Base-by-base conservation (phyloP, 2,888 invertebrate genomes). In the Metellina segmentata region DNA sequence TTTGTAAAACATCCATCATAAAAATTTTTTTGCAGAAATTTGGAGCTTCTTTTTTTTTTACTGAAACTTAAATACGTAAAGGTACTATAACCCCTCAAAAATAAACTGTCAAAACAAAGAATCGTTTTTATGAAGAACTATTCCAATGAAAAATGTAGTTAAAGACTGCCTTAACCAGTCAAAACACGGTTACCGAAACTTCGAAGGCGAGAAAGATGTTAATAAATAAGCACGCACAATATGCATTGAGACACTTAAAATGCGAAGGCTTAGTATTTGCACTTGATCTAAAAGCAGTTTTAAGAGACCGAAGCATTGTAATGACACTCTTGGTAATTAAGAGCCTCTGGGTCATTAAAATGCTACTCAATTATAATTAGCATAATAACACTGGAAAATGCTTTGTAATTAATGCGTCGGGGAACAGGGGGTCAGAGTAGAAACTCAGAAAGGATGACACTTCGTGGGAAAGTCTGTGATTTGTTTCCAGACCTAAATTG, bases 271-370 rank as follows among this genome's bases (percentile, higher is more conserved):
- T 1, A 61, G 7, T 34, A 34, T 34, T 34, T 34, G 34, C 61
- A 61, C 61, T 61, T 61, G 61, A 61, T 61, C 61, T 61, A 61
- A 61, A 61, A 61, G 61, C 61, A 61, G 61, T 61, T 61, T 77
- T 16, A 49, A n/a, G 51, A 79, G 51, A 52, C 79, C 34, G 52
- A 19, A 52, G 74, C 53, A 19, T 75, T 61, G 11, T 75, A 86
- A 78, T 69, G 86, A 86, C 86, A 71, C 86, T 71, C 79, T 79
- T 79, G 86, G 69, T 69, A 88, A 81, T 74, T 74, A 74, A 79
- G 61, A 74, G 48, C 71, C 74, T 81, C 49, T n/a, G 74, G 81
- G 88, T 88, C 81, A 88, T 88, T 88, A 88, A 81, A 81, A 88
- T 52, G 52, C 51, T 72, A 53, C 81, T 72, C 49, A 88, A 88